These are phyloP conservation scores for Drosophila takahashii DNA, from an alignment of 1,140 invertebrate species.

Conservation along the genomic window DNA sequence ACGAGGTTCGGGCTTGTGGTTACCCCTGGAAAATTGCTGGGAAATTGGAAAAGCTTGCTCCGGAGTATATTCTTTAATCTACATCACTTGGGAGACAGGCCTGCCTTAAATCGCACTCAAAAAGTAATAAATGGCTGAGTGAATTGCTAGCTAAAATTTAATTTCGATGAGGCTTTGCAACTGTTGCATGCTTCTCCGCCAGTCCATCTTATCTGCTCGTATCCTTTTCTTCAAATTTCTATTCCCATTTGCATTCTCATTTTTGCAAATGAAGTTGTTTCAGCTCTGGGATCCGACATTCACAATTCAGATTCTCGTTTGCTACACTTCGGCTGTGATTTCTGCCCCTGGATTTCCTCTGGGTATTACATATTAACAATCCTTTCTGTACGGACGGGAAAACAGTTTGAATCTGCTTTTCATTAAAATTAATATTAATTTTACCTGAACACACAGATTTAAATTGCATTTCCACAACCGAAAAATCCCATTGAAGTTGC, in stretches of 20 bases:
- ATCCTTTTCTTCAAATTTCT: neutral
- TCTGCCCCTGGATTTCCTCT: neutral
- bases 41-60: conserved; percentile 19
- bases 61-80: conserved; percentile 10
- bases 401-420: conserved; percentile 43
- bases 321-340: neutral
- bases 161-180: conserved; percentile 2
- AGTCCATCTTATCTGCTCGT: neutral
- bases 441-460: conserved; percentile 40
- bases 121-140: conserved; percentile 19
- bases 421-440: conserved; percentile 73
- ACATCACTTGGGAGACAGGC: conserved; percentile 1
- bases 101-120: conserved; percentile 8
- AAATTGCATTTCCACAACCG: conserved; percentile 45
- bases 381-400: conserved; percentile 13
- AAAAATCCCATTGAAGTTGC: conserved; percentile 43
- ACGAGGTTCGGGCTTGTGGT: conserved; percentile 17
- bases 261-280: conserved; percentile 33
- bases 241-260: conserved; percentile 12
- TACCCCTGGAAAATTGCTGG: conserved; percentile 30
- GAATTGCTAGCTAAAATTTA: conserved; percentile 12
- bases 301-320: conserved; percentile 22
- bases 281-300: conserved; percentile 7
- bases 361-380: conserved; percentile 45
- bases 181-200: conserved; percentile 13